phyloP scores from a whole-genome alignment of 2,797 vertebrate genomes.

The Sylvia borin region DNA sequence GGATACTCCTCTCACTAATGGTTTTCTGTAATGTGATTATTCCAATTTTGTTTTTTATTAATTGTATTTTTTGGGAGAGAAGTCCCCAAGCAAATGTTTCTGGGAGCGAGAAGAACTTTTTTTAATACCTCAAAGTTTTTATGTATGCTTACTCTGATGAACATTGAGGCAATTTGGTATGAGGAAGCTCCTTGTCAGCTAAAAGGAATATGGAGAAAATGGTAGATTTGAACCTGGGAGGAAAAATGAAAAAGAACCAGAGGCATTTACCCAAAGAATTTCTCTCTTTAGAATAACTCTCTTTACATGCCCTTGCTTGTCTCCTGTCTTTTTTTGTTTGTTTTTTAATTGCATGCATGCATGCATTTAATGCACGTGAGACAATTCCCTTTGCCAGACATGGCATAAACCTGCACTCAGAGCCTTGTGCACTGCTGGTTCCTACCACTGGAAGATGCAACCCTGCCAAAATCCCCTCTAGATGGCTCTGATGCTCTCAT shows the following conservation, averaged over 20 bases:
- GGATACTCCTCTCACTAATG: neutral
- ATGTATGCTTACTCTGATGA: neutral
- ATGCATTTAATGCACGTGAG: neutral
- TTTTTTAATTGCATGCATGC: neutral
- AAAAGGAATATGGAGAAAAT: neutral
- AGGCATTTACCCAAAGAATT: neutral
- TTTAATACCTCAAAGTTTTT: neutral
- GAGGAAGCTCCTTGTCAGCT: neutral
- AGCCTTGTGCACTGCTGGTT: neutral
- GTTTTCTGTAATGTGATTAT: neutral
- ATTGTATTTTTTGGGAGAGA: neutral
- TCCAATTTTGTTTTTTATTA: neutral
- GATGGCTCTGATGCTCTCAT: neutral
- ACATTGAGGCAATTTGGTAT: neutral
- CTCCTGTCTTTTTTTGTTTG: neutral
- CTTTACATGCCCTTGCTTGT: neutral
- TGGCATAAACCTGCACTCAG: neutral
- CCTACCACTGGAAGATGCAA: neutral
- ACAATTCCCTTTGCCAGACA: neutral
- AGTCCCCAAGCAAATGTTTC: neutral
- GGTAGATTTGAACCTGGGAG: neutral
- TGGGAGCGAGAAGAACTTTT: neutral
- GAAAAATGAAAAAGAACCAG: neutral
- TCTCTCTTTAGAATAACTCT: neutral
- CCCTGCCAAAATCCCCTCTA: constrained; percentile 5